These are phyloP conservation scores for Helleia helle DNA, from an alignment of 2,888 invertebrate species.

Conservation along the genomic window DNA sequence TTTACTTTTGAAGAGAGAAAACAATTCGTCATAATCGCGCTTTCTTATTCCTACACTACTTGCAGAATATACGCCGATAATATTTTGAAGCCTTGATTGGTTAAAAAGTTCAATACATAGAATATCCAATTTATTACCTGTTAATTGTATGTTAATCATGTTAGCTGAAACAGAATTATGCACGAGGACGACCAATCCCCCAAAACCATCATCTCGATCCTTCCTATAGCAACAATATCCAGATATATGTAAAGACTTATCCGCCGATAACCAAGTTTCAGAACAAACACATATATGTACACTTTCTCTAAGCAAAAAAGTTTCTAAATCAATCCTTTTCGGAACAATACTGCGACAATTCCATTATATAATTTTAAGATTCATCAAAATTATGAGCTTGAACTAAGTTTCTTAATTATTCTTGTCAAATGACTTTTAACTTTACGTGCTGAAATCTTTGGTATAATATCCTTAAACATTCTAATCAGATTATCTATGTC, in stretches of 20 bases:
- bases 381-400: not conserved
- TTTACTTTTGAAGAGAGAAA: not conserved
- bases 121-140: not conserved
- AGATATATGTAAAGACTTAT: not conserved
- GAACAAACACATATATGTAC: not conserved
- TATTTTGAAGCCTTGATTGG: not conserved
- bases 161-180: not conserved
- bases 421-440: not conserved
- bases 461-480: no score
- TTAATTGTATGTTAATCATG: not conserved
- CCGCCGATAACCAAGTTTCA: not conserved
- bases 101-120: not conserved
- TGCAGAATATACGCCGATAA: no score
- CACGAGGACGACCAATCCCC: not conserved
- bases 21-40: not conserved
- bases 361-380: not conserved
- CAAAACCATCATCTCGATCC: not conserved
- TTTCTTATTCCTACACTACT: no score
- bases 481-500: no score
- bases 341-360: slow-evolving; percentile 7
- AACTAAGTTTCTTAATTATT: not conserved
- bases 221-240: not conserved
- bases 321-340: not conserved
- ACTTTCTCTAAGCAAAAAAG: not conserved
- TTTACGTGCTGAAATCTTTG: no score